Evolutionary conservation across 2,113 vertebrate genomes (phyloP).

Genomic region (Ifrita kowaldi): DNA sequence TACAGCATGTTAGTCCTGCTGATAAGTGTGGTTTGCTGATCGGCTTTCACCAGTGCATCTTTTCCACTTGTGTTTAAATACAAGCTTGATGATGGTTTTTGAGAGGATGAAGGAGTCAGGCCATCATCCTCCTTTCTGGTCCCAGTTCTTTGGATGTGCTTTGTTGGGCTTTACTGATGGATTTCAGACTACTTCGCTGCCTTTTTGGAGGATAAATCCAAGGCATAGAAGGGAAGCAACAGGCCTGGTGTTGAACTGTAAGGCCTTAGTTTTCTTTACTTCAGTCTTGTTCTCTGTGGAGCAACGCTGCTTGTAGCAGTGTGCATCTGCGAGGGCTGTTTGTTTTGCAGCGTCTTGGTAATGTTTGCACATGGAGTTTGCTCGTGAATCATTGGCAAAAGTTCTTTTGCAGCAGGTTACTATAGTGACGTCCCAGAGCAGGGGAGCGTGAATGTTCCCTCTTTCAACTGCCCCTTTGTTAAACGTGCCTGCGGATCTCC

Average conservation of each 20-base stretch:
- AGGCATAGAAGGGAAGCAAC: background rate
- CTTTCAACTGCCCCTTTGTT: constrained; percentile 7
- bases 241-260: background rate
- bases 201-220: background rate
- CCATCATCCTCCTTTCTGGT: background rate
- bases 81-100: background rate
- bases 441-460: background rate
- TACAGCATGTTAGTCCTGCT: background rate
- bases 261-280: background rate
- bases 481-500: background rate
- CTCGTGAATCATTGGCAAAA: constrained; percentile 25
- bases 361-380: constrained; percentile 12
- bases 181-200: background rate
- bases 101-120: background rate
- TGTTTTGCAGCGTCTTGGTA: background rate
- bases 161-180: background rate
- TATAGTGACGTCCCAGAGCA: background rate
- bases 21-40: background rate
- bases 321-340: background rate
- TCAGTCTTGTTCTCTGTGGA: background rate
- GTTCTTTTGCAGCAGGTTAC: constrained; percentile 25
- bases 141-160: background rate
- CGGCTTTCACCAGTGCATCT: background rate
- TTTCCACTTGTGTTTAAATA: background rate
- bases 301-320: accelerated